Conservation (phyloP, 2,113 vertebrate species). For the Brienomyrus longianalis region DNA sequence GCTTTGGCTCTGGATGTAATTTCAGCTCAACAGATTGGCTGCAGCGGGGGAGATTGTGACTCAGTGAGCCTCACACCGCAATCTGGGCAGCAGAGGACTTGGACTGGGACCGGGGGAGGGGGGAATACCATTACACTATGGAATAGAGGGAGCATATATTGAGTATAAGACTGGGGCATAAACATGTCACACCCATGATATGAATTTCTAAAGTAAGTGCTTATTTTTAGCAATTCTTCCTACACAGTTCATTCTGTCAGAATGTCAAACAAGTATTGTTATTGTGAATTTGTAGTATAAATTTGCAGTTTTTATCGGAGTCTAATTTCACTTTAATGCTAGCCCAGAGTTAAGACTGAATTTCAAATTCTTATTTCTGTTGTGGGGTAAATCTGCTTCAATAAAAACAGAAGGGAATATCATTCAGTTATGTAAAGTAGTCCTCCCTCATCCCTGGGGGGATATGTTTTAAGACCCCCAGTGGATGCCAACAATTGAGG, state of each 20-base stretch:
- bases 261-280: not conserved
- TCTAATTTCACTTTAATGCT: not conserved
- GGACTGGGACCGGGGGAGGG: not conserved
- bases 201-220: not conserved
- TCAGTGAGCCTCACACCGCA: not conserved
- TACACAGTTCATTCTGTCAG: not conserved
- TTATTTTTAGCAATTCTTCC: not conserved
- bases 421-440: not conserved
- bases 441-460: not conserved
- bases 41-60: conserved; percentile 8
- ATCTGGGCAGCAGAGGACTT: not conserved
- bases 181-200: not conserved
- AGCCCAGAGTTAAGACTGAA: not conserved
- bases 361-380: not conserved
- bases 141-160: not conserved
- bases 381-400: not conserved
- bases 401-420: not conserved
- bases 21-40: conserved; percentile 31
- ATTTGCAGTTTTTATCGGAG: not conserved
- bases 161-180: not conserved
- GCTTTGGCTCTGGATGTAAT: conserved; percentile 30
- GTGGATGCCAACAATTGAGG: not conserved
- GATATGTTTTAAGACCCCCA: not conserved
- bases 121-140: not conserved
- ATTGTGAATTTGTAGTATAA: not conserved